phyloP scores from a whole-genome alignment of 2,113 vertebrate genomes.

The Collichthys lucidus region DNA sequence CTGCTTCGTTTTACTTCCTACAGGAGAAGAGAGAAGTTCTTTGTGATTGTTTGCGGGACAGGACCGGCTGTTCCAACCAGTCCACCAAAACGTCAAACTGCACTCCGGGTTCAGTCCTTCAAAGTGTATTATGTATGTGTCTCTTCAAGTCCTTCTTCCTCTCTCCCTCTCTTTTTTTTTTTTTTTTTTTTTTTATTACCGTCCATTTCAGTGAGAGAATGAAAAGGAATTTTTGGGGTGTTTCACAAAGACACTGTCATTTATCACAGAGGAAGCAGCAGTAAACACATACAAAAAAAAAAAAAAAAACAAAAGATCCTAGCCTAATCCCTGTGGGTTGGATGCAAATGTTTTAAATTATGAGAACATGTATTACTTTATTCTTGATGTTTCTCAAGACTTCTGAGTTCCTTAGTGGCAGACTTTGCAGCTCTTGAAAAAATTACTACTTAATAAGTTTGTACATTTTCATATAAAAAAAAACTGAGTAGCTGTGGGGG shows the following conservation, averaged over 20 bases:
- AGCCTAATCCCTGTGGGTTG: slow-evolving; percentile 57
- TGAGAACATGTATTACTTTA: slow-evolving; percentile 45
- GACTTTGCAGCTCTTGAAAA: slow-evolving; percentile 66
- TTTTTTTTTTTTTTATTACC: slow-evolving; percentile 51
- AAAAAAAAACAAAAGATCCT: slow-evolving; percentile 31
- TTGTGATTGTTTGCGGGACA: slow-evolving; percentile 56
- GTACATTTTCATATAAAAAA: slow-evolving; percentile 49
- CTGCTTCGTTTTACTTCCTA: slow-evolving; percentile 55
- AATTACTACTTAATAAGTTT: slow-evolving; percentile 51
- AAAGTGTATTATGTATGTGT: slow-evolving; percentile 31
- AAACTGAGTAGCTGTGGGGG: slow-evolving; percentile 13
- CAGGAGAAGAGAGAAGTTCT: slow-evolving; percentile 50
- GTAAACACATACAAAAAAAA: slow-evolving; percentile 54
- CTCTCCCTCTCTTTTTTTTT: slow-evolving; percentile 16
- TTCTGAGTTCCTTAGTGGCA: slow-evolving; percentile 55
- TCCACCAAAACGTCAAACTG: slow-evolving; percentile 39
- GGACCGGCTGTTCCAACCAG: slow-evolving; percentile 41
- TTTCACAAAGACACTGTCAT: slow-evolving; percentile 40
- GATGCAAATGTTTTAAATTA: slow-evolving; percentile 45
- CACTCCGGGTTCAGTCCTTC: slow-evolving; percentile 46
- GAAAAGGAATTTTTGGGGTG: slow-evolving; percentile 31
- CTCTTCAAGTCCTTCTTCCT: slow-evolving; percentile 49
- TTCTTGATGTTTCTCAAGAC: slow-evolving; percentile 47
- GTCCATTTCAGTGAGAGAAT: slow-evolving; percentile 55
- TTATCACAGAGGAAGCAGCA: slow-evolving; percentile 57